A percentile compares a stretch with the other conserved stretches of the same genome.
These are phyloP conservation scores for Philonicus albiceps DNA, from an alignment of 2,888 invertebrate species.

Conservation along the genomic window DNA sequence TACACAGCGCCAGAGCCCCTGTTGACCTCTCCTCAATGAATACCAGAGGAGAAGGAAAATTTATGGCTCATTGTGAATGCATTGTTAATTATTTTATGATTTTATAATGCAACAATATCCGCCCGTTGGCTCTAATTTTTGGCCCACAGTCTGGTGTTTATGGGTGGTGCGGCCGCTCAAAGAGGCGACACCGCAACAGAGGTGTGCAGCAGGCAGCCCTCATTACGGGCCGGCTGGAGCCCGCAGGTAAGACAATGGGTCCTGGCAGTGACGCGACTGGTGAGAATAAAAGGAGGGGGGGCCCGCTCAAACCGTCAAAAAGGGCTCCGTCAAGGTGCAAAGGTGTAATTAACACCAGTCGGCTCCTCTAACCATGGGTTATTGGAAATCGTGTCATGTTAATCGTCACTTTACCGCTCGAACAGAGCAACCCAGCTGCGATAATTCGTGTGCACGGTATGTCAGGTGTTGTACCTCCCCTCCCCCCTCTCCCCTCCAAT, in stretches of 20 bases:
- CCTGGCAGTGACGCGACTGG: not conserved
- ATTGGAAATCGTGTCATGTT: constrained; percentile 44
- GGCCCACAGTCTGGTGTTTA: not conserved
- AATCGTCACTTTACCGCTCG: constrained; percentile 41
- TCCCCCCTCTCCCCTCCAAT: too few species aligned
- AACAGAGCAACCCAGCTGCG: constrained; percentile 13
- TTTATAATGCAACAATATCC: constrained; percentile 37
- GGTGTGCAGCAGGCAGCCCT: not conserved
- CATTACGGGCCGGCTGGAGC: not conserved
- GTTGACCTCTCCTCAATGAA: constrained; percentile 34
- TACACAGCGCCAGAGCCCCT: constrained; percentile 8
- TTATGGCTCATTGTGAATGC: constrained; percentile 37
- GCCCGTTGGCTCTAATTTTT: constrained; percentile 2
- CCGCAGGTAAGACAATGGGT: not conserved
- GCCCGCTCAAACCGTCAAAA: not conserved
- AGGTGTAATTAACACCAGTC: constrained; percentile 21
- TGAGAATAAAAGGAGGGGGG: not conserved
- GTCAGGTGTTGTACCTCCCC: constrained; percentile 26
- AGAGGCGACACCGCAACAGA: constrained; percentile 5
- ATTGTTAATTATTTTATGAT: constrained; percentile 39
- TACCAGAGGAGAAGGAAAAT: constrained; percentile 6
- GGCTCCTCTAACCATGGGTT: not conserved
- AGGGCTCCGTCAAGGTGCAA: not conserved
- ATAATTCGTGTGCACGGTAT: not conserved
- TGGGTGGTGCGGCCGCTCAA: not conserved